These are phyloP conservation scores for Panzeria rudis DNA, from an alignment of 2,888 invertebrate genomes.

Conservation along the genomic window DNA sequence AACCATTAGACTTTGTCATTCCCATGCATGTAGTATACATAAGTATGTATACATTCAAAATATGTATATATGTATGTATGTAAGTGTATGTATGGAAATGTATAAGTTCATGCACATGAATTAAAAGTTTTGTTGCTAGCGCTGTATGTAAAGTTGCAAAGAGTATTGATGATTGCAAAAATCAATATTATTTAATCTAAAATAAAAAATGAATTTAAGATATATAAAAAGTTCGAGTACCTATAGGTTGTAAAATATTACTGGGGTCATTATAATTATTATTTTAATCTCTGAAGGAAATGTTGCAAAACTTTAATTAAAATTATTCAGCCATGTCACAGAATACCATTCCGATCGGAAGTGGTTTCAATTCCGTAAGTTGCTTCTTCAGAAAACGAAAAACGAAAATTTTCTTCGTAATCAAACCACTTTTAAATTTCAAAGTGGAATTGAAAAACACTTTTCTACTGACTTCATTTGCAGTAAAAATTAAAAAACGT, in stretches of 20 bases:
- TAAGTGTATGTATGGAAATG: neutral
- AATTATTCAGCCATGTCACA: too few species aligned
- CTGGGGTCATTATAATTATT: too few species aligned
- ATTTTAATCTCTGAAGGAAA: too few species aligned
- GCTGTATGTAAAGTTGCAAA: neutral
- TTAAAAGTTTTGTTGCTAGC: neutral
- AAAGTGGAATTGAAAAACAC: too few species aligned
- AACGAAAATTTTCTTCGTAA: too few species aligned
- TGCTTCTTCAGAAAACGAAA: too few species aligned
- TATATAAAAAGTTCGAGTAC: neutral
- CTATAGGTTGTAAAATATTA: neutral
- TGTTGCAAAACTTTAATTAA: too few species aligned
- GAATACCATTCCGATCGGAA: too few species aligned
- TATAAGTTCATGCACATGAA: neutral
- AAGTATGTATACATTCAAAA: neutral
- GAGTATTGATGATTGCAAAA: neutral
- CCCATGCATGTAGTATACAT: neutral
- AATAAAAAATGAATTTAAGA: neutral
- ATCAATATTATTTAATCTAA: neutral
- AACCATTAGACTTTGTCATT: conserved; percentile 45
- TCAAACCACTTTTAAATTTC: too few species aligned
- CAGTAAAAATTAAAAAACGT: too few species aligned
- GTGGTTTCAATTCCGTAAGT: too few species aligned
- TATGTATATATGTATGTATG: neutral
- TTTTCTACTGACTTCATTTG: too few species aligned